Conservation (phyloP, 2,797 vertebrate species). For the Rhadinocentrus ornatus region DNA sequence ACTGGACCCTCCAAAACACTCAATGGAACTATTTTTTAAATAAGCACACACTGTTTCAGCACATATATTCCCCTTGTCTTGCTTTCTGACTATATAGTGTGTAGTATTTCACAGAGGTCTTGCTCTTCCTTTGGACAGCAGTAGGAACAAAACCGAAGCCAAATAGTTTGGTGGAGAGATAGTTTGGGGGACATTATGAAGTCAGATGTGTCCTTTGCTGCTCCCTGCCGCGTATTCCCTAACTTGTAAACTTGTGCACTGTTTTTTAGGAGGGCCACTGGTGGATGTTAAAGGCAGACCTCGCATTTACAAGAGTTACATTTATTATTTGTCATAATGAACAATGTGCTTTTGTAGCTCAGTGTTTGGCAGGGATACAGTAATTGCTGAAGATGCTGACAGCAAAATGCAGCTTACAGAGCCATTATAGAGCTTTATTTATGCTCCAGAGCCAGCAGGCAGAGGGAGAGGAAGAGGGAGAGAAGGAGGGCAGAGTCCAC, state of each 20-base stretch:
- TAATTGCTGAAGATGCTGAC: constrained; percentile 85
- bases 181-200: constrained; percentile 72
- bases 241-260: constrained; percentile 35
- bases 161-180: constrained; percentile 79
- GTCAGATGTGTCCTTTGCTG: constrained; percentile 75
- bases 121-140: constrained; percentile 69
- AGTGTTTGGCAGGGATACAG: constrained; percentile 72
- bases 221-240: constrained; percentile 45
- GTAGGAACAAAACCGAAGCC: constrained; percentile 60
- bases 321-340: constrained; percentile 29
- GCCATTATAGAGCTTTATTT: constrained; percentile 85
- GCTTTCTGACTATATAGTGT: constrained; percentile 51
- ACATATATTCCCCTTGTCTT: constrained; percentile 36
- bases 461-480: constrained; percentile 64
- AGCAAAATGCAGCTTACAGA: constrained; percentile 82
- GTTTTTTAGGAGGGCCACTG: constrained; percentile 18
- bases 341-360: constrained; percentile 69
- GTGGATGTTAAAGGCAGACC: constrained; percentile 14
- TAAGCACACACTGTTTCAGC: constrained; percentile 43
- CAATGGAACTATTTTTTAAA: constrained; percentile 47
- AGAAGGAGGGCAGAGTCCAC: constrained; percentile 74
- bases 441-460: constrained; percentile 76
- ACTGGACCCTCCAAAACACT: constrained; percentile 31
- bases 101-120: constrained; percentile 73
- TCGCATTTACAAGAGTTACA: constrained; percentile 19